Percentiles rank a stretch among this genome's conserved stretches.
These are phyloP conservation scores for Vandiemenella viatica DNA, from an alignment of 2,888 invertebrate species.

Conservation along the genomic window DNA sequence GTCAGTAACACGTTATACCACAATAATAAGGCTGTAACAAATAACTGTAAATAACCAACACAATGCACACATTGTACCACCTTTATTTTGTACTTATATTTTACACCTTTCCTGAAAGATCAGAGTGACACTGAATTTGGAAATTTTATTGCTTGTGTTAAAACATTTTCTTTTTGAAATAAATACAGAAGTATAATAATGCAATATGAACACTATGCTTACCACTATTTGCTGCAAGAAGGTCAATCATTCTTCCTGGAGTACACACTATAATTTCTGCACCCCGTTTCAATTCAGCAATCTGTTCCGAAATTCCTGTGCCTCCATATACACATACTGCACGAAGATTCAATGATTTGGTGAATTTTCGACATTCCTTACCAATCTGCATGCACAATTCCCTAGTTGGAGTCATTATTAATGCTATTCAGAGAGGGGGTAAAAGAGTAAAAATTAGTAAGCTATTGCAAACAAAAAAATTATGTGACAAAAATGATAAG, in stretches of 20 bases:
- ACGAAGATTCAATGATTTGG: slow-evolving; percentile 68
- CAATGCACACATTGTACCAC: no score
- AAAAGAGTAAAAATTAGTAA: slow-evolving; percentile 1
- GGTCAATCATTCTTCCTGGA: slow-evolving; percentile 98
- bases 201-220: slow-evolving; percentile 12
- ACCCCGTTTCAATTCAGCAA: slow-evolving; percentile 90
- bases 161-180: not conserved
- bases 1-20: no score
- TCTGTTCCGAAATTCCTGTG: slow-evolving; percentile 90
- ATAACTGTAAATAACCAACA: no score
- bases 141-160: no score
- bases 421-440: slow-evolving; percentile 40
- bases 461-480: not conserved
- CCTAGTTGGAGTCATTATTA: slow-evolving; percentile 96
- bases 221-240: slow-evolving; percentile 96
- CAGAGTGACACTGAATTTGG: no score
- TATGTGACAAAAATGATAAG: not conserved
- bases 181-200: not conserved
- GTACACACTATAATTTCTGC: slow-evolving; percentile 98
- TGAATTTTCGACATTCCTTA: slow-evolving; percentile 87
- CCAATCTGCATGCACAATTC: slow-evolving; percentile 99
- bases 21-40: no score
- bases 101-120: no score
- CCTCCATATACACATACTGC: slow-evolving; percentile 98
- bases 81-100: no score